Evolutionary conservation across 1,140 invertebrate genomes (phyloP), one percentile per base, ranked within the genome.

Genomic region (Plutomurus gul): DNA sequence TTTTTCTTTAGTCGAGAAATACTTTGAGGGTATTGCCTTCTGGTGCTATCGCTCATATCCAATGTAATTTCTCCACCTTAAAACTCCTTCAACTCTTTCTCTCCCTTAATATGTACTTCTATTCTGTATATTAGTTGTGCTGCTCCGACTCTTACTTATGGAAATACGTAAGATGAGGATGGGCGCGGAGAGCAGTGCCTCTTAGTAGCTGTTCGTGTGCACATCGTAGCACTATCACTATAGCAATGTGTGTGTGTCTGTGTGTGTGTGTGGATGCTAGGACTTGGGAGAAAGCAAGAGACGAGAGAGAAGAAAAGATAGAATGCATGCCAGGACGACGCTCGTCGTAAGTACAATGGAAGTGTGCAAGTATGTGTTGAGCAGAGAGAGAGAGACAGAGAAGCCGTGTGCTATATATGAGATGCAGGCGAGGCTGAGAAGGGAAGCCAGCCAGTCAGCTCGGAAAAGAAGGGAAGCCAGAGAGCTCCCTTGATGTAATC

Each of bases 1-100:
- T 78, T 78, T 78, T 78, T 78, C 70, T 78, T 65, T 47, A 43
- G 77, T 37, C 51, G 36, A 73, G 46, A 60, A 65, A 78, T 74
- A 51, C 71, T 74, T 78, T 65, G 33, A 71, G 70, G 70, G 49
- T 78, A 74, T 78, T 78, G 65, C 40, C 30, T 77, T 20, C 40
- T 43, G 11, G 18, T 39, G 2, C n/a, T 71, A 72, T 72, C 70
- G 18, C 36, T 72, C 70, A 72, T 72, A 72, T 46, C 70, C 39
- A 36, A 39, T 40, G 18, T 27, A n/a, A 43, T 46, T 72, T 72
- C 70, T 40, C 22, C 70, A 43, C 70, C 36, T 72, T 16, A 43
- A 36, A 25, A 10, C 25, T 33, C 11, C 43, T 40, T 33, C 75
- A 40, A 37, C 36, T 46, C 36, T 51, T 39, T 16, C 8, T 10